Conservation (phyloP, 1,140 invertebrate genomes). For the Phocides pigmalion region DNA sequence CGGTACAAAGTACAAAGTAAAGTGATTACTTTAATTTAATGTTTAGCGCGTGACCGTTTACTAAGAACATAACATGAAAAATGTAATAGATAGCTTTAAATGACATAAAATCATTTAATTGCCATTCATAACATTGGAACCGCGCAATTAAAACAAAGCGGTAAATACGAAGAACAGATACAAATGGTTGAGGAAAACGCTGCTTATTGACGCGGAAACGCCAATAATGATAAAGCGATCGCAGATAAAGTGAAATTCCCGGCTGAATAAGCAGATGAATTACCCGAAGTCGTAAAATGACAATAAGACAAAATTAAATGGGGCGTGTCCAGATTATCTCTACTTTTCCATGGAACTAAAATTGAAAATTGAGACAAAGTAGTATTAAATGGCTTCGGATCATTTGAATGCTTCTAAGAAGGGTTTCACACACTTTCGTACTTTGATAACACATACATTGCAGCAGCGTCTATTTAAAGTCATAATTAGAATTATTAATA, state of each 20-base stretch:
- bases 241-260: slow-evolving; percentile 13
- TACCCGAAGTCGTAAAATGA: neutral
- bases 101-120: neutral
- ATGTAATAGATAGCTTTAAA: neutral
- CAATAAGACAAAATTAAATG: slow-evolving; percentile 6
- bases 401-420: too few species aligned
- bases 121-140: neutral
- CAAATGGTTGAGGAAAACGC: slow-evolving; percentile 4
- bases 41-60: neutral
- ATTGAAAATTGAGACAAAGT: too few species aligned
- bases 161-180: slow-evolving; percentile 14
- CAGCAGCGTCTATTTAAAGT: too few species aligned
- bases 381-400: too few species aligned
- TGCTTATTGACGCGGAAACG: slow-evolving; percentile 1
- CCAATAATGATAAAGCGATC: neutral
- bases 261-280: slow-evolving; percentile 2
- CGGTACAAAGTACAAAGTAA: too few species aligned
- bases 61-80: neutral
- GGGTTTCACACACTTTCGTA: too few species aligned
- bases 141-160: slow-evolving; percentile 3
- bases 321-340: neutral
- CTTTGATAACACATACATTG: too few species aligned
- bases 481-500: too few species aligned
- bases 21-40: too few species aligned
- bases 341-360: neutral